These are phyloP conservation scores for Drosophila melanocephala DNA, from an alignment of 2,888 invertebrate genomes.

Conservation along the genomic window DNA sequence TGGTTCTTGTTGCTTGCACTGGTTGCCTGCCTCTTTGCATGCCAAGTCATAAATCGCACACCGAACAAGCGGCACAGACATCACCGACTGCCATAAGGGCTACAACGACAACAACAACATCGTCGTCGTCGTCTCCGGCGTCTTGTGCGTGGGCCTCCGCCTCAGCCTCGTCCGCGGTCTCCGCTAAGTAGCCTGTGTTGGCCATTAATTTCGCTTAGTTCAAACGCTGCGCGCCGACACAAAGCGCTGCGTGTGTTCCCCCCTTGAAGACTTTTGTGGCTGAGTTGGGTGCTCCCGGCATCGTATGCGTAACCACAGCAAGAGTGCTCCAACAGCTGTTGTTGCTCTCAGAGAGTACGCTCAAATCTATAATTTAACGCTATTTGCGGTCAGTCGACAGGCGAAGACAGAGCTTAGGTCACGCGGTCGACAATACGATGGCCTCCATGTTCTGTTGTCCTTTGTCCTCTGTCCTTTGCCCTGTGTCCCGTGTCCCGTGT, in stretches of 20 bases:
- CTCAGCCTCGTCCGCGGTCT: constrained; percentile 5
- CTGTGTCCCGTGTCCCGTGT: background rate
- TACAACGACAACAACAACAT: constrained; percentile 21
- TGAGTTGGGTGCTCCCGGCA: constrained; percentile 3
- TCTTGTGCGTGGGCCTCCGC: constrained; percentile 63
- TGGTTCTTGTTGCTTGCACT: constrained; percentile 13
- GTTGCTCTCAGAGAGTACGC: constrained; percentile 56
- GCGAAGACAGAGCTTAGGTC: constrained; percentile 26
- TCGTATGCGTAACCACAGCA: constrained; percentile 46
- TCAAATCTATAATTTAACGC: constrained; percentile 76
- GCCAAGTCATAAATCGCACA: constrained; percentile 81
- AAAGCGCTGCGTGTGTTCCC: constrained; percentile 63
- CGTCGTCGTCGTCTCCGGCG: constrained; percentile 2
- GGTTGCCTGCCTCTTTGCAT: constrained; percentile 63
- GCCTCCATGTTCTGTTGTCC: constrained; percentile 19
- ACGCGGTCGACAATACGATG: constrained; percentile 13
- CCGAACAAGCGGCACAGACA: constrained; percentile 66
- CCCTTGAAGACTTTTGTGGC: constrained; percentile 3
- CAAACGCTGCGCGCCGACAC: constrained; percentile 69
- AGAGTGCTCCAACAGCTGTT: constrained; percentile 57
- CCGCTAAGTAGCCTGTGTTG: constrained; percentile 80
- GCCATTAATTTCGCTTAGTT: constrained; percentile 80
- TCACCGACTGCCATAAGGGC: constrained; percentile 66
- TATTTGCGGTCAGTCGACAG: constrained; percentile 56
- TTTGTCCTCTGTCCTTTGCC: constrained; percentile 6